These are phyloP conservation scores for Furcula furcula DNA, from an alignment of 2,888 invertebrate genomes.

Conservation along the genomic window DNA sequence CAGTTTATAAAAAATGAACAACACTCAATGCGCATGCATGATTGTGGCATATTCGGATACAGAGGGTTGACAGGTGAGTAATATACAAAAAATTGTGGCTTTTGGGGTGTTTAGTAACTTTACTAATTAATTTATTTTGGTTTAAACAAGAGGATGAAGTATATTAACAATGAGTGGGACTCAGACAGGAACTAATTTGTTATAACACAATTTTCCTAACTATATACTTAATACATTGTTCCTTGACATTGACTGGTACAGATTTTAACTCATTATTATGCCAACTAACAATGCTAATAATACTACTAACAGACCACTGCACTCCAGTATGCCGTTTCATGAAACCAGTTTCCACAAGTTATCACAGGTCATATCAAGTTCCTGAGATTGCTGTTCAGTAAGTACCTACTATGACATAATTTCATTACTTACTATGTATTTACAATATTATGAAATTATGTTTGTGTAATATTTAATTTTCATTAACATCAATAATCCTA, in stretches of 20 bases:
- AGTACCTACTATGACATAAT: conserved; percentile 48
- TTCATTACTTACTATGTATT: conserved; percentile 9
- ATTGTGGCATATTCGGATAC: conserved; percentile 89
- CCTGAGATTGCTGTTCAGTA: conserved; percentile 77
- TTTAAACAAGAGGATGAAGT: too few relatives aligned
- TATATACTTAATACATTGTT: not conserved
- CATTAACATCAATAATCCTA: too few relatives aligned
- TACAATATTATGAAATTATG: too few relatives aligned
- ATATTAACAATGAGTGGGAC: too few relatives aligned
- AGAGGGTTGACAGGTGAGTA: conserved; percentile 87
- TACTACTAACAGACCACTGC: conserved; percentile 77
- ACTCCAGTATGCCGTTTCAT: conserved; percentile 80
- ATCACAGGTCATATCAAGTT: conserved; percentile 66
- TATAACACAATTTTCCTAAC: not conserved
- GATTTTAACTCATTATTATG: conserved; percentile 8
- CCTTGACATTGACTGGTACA: not conserved
- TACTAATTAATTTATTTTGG: too few relatives aligned
- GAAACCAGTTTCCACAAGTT: conserved; percentile 67
- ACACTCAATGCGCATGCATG: conserved; percentile 86
- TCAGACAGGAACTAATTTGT: too few relatives aligned
- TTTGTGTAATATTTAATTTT: too few relatives aligned
- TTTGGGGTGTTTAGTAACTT: too few relatives aligned
- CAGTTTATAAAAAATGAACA: conserved; percentile 89
- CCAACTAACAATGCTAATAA: conserved; percentile 45
- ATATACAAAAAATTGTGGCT: conserved; percentile 4